Percentiles rank a stretch among this genome's conserved stretches.
phyloP scores from a whole-genome alignment of 1,140 invertebrate genomes.

The Bombus huntii region DNA sequence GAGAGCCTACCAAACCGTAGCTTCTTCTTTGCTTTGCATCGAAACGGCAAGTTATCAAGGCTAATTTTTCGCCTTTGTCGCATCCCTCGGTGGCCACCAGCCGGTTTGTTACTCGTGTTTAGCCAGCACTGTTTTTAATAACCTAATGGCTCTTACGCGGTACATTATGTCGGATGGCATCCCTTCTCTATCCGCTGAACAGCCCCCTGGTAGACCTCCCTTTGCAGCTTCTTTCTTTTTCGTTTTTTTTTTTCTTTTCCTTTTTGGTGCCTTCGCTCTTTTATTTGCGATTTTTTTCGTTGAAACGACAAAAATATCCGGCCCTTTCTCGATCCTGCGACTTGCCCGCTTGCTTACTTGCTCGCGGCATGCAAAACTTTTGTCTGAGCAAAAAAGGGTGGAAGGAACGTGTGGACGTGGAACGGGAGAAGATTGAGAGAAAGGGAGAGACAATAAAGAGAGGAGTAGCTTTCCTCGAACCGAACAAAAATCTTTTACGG shows the following conservation, averaged over 20 bases:
- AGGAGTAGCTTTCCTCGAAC: conserved; percentile 31
- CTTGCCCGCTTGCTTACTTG: conserved; percentile 25
- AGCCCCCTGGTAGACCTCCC: neutral
- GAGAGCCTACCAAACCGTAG: conserved; percentile 5
- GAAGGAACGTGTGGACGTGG: conserved; percentile 36
- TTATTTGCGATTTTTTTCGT: conserved; percentile 64
- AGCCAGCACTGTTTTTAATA: conserved; percentile 79
- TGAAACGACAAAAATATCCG: conserved; percentile 64
- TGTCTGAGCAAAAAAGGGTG: conserved; percentile 40
- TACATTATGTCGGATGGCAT: conserved; percentile 69
- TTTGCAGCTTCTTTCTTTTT: conserved; percentile 18
- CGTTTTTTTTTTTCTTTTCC: conserved; percentile 59
- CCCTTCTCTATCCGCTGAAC: conserved; percentile 51
- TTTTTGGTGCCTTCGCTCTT: conserved; percentile 60
- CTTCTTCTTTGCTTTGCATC: conserved; percentile 59
- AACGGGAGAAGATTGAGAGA: neutral
- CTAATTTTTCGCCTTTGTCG: conserved; percentile 79
- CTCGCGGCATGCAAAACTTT: conserved; percentile 54
- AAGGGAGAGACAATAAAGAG: neutral
- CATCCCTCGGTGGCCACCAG: conserved; percentile 62
- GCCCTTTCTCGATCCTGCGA: conserved; percentile 18
- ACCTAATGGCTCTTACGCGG: conserved; percentile 81
- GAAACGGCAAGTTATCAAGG: conserved; percentile 76
- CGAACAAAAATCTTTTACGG: conserved; percentile 52
- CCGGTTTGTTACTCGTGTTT: conserved; percentile 71